phyloP scores from a whole-genome alignment of 2,888 invertebrate species.

The Agrotis segetum region DNA sequence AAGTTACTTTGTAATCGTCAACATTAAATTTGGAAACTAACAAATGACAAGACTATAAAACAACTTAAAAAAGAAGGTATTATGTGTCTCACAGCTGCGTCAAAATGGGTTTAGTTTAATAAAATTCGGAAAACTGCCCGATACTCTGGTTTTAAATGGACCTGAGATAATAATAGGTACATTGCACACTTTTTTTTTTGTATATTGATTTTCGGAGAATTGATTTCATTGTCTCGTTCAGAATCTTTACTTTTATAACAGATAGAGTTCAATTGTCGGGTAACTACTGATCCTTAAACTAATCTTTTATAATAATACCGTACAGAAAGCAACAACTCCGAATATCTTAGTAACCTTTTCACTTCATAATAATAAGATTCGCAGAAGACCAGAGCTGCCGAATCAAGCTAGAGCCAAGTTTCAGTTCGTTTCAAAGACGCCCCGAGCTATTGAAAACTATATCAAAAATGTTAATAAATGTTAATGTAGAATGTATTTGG shows the following conservation, averaged over 20 bases:
- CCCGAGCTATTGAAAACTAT: constrained; percentile 10
- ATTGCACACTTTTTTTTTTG: too few species aligned
- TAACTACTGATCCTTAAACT: too few species aligned
- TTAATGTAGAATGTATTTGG: constrained; percentile 49
- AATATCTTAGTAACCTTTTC: background rate
- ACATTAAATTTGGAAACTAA: background rate
- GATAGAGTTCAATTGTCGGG: too few species aligned
- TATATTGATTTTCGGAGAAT: too few species aligned
- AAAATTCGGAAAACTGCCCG: too few species aligned
- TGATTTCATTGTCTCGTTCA: too few species aligned
- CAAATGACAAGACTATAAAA: background rate
- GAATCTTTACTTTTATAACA: too few species aligned
- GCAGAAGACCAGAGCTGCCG: background rate
- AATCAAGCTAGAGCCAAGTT: constrained; percentile 19
- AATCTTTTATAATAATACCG: background rate
- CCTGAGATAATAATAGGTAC: too few species aligned
- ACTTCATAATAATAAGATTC: background rate
- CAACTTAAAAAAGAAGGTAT: too few species aligned
- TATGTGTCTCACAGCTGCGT: too few species aligned
- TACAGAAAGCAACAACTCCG: background rate
- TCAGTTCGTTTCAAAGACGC: constrained; percentile 2
- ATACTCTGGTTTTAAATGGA: too few species aligned
- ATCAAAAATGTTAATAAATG: constrained; percentile 59
- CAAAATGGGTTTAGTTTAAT: too few species aligned
- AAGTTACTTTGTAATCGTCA: background rate